A percentile compares a stretch with the other conserved stretches of the same genome.
Conservation (phyloP, 2,888 invertebrate species). For the Malthinus seriepunctatus region DNA sequence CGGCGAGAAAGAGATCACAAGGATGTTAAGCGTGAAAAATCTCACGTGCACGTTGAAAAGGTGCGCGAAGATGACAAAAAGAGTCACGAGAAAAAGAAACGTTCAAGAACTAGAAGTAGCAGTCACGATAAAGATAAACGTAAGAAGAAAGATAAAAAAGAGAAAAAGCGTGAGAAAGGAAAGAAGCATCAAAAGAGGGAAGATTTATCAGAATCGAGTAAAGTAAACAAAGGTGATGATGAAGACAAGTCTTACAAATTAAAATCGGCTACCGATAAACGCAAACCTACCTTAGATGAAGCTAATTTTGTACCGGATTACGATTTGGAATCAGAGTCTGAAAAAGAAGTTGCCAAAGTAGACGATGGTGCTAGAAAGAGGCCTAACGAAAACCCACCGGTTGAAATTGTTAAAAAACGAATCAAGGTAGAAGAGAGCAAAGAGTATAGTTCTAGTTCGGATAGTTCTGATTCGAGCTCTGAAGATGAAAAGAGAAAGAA, state of each 20-base stretch:
- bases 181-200: conserved; percentile 41
- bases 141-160: conserved; percentile 55
- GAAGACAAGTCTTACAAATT: conserved; percentile 40
- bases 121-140: conserved; percentile 41
- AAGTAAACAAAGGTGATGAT: conserved; percentile 44
- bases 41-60: conserved; percentile 24
- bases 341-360: conserved; percentile 55
- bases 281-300: conserved; percentile 72
- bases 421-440: conserved; percentile 41
- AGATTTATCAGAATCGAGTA: conserved; percentile 47
- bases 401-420: conserved; percentile 56
- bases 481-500: conserved; percentile 50
- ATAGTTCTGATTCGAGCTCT: conserved; percentile 47
- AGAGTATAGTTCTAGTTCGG: conserved; percentile 52
- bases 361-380: conserved; percentile 41
- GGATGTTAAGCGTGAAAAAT: conserved; percentile 27
- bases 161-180: conserved; percentile 53
- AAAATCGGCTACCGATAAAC: conserved; percentile 50
- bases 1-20: conserved; percentile 22
- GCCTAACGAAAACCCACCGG: conserved; percentile 63
- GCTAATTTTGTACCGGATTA: conserved; percentile 77
- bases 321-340: conserved; percentile 68
- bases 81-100: conserved; percentile 36
- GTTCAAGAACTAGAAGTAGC: conserved; percentile 41
- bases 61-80: conserved; percentile 32